A percentile compares a stretch with the other conserved stretches of the same genome.
Evolutionary conservation across 2,888 invertebrate genomes (phyloP).

Genomic region (Pollenia griseotomentosa): DNA sequence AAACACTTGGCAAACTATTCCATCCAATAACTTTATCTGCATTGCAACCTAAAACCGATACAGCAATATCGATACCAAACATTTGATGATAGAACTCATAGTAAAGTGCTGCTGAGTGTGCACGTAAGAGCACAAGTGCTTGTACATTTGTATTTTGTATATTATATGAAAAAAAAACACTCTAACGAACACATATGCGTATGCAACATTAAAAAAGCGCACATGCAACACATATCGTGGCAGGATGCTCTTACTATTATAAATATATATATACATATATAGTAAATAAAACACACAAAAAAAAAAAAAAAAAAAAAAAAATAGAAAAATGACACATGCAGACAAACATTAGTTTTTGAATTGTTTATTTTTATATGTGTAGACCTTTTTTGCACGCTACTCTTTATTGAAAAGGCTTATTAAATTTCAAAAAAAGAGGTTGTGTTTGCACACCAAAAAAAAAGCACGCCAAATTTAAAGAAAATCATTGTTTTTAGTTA

Average conservation of each 20-base stretch:
- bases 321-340: constrained; percentile 6
- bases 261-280: too few species aligned
- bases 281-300: background rate
- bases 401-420: too few species aligned
- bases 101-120: background rate
- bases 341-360: background rate
- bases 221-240: constrained; percentile 15
- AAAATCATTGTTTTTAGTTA: too few species aligned
- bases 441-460: too few species aligned
- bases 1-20: constrained; percentile 61
- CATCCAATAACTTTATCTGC: constrained; percentile 70
- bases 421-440: too few species aligned
- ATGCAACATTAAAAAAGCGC: constrained; percentile 21
- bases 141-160: background rate
- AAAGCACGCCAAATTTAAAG: too few species aligned
- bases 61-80: constrained; percentile 50
- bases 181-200: constrained; percentile 25
- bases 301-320: background rate
- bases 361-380: too few species aligned
- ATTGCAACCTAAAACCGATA: constrained; percentile 63
- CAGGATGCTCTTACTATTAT: constrained; percentile 1
- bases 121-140: background rate
- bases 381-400: too few species aligned
- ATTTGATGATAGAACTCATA: constrained; percentile 20
- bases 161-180: background rate